These are phyloP conservation scores for Collichthys lucidus DNA, from an alignment of 2,113 vertebrate genomes.

Conservation along the genomic window DNA sequence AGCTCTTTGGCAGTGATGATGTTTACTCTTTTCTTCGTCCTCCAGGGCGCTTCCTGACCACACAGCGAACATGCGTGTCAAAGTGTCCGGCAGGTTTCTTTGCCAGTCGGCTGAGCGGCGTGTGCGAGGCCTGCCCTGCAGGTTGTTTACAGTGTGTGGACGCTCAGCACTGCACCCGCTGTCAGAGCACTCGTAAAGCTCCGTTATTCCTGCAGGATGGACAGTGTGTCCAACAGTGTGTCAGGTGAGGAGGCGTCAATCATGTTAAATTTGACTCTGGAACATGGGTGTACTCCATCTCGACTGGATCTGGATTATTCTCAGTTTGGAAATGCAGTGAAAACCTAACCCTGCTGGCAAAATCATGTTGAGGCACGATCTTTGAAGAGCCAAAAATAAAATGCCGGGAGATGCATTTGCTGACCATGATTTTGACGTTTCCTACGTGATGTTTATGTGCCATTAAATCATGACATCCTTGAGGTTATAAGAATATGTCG, in stretches of 20 bases:
- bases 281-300: not conserved
- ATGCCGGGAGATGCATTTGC: not conserved
- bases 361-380: not conserved
- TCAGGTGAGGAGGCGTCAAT: slow-evolving; percentile 54
- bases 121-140: slow-evolving; percentile 86
- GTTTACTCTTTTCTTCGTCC: slow-evolving; percentile 39
- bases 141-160: slow-evolving; percentile 85
- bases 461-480: slow-evolving; percentile 37
- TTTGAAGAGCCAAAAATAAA: slow-evolving; percentile 3
- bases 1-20: not conserved
- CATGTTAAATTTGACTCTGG: not conserved
- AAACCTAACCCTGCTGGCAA: not conserved
- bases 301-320: not conserved
- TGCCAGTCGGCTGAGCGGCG: slow-evolving; percentile 75
- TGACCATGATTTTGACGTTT: slow-evolving; percentile 31
- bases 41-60: slow-evolving; percentile 83
- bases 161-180: slow-evolving; percentile 83
- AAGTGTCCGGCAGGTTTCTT: slow-evolving; percentile 87
- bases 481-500: slow-evolving; percentile 3
- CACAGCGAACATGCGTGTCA: slow-evolving; percentile 81
- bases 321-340: not conserved
- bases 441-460: slow-evolving; percentile 29
- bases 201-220: slow-evolving; percentile 85
- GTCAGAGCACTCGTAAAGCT: slow-evolving; percentile 66
- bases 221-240: slow-evolving; percentile 87